Percentiles rank a stretch among this genome's conserved stretches.
These are phyloP conservation scores for Platyrinchus mystaceus DNA, from an alignment of 2,797 vertebrate species.

Conservation along the genomic window DNA sequence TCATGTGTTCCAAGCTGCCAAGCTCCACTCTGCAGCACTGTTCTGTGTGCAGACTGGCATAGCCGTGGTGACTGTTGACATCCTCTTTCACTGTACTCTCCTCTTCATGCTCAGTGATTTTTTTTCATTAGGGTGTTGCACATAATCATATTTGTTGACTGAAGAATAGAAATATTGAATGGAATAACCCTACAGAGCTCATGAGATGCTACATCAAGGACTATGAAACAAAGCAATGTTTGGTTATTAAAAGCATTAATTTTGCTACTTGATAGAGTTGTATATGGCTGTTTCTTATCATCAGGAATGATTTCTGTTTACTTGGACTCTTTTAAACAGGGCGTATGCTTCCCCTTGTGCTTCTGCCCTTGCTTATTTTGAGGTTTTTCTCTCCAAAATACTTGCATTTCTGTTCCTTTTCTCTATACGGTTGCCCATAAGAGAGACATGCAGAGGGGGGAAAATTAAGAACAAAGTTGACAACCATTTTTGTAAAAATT, in stretches of 20 bases:
- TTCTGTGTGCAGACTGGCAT: background rate
- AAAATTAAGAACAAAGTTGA: background rate
- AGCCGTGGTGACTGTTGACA: background rate
- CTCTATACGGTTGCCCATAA: fast-evolving
- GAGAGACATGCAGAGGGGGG: background rate
- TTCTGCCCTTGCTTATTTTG: background rate
- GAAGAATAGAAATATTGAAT: background rate
- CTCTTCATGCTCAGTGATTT: background rate
- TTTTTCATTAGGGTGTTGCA: background rate
- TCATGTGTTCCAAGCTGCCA: background rate
- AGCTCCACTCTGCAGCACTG: background rate
- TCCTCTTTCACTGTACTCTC: background rate
- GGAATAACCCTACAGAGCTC: background rate
- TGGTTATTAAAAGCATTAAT: background rate
- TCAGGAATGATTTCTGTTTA: background rate
- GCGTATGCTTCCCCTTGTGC: background rate
- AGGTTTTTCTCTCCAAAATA: background rate
- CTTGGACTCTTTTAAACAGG: background rate
- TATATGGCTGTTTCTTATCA: background rate
- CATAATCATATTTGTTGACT: background rate
- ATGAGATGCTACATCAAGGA: background rate
- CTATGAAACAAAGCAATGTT: background rate
- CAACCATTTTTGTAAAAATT: background rate
- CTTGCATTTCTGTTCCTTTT: background rate
- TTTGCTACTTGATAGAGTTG: background rate